Evolutionary conservation across 1,140 invertebrate genomes (phyloP).

Genomic region (Aradophagus sp.): DNA sequence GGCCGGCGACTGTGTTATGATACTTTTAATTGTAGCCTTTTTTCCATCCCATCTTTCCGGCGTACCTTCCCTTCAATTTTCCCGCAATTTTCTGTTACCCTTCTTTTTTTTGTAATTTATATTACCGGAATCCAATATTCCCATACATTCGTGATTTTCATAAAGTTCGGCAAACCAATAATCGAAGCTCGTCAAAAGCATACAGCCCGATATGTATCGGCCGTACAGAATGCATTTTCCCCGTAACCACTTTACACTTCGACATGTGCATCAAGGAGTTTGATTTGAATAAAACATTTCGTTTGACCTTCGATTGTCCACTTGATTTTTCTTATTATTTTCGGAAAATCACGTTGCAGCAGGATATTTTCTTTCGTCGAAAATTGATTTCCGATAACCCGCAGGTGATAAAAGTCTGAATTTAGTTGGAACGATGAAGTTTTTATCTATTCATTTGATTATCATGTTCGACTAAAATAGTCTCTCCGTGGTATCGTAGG

Average conservation of each 20-base stretch:
- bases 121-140: constrained; percentile 26
- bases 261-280: constrained; percentile 26
- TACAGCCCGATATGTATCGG: constrained; percentile 39
- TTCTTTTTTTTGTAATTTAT: too few species aligned
- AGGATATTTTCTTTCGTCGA: not conserved
- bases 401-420: too few species aligned
- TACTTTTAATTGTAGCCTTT: too few species aligned
- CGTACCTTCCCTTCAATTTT: constrained; percentile 2
- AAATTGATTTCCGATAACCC: too few species aligned
- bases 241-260: constrained; percentile 52
- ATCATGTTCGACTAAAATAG: too few species aligned
- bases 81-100: not conserved
- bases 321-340: constrained; percentile 12
- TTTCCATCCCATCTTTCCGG: too few species aligned
- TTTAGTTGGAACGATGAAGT: too few species aligned
- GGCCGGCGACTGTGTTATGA: too few species aligned
- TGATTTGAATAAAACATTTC: constrained; percentile 42
- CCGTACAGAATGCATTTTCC: constrained; percentile 51
- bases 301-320: constrained; percentile 39
- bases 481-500: too few species aligned
- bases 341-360: not conserved
- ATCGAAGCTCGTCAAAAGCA: constrained; percentile 40
- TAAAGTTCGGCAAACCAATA: constrained; percentile 51
- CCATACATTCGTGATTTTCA: constrained; percentile 39
- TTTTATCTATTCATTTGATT: too few species aligned